A percentile compares a stretch with the other conserved stretches of the same genome.
Evolutionary conservation across 2,113 vertebrate species (phyloP).

Genomic region (Onychorhynchus coronatus): DNA sequence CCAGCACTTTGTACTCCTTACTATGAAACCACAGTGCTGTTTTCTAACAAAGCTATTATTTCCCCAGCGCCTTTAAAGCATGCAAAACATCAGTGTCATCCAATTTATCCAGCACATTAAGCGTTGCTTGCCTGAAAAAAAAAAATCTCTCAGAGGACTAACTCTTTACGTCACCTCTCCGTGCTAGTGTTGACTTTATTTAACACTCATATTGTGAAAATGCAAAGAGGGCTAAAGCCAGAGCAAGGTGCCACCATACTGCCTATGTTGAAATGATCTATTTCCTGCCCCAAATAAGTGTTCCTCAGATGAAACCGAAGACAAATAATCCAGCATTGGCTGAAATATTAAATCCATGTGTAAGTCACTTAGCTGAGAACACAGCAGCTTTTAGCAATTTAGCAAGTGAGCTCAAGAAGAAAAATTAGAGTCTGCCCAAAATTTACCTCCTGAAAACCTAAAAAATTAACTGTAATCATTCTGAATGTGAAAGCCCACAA

Average conservation of each 20-base stretch:
- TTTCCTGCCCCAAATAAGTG: background rate
- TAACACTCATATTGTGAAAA: background rate
- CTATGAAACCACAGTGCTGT: background rate
- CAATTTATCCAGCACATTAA: constrained; percentile 39
- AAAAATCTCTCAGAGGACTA: background rate
- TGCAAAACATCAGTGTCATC: constrained; percentile 36
- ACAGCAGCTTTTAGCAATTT: background rate
- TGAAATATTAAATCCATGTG: background rate
- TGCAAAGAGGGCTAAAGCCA: background rate
- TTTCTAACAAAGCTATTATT: constrained; percentile 37
- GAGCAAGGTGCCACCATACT: background rate
- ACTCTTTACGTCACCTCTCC: background rate
- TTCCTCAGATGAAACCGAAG: background rate
- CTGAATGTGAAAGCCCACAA: background rate
- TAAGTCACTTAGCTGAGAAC: background rate
- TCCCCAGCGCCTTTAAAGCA: constrained; percentile 14
- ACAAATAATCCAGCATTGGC: background rate
- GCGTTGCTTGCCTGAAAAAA: background rate
- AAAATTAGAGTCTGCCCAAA: background rate
- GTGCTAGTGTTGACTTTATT: background rate
- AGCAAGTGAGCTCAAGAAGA: background rate
- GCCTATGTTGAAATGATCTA: background rate
- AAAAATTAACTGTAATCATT: background rate
- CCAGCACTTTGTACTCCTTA: background rate
- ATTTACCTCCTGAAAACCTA: background rate